These are phyloP conservation scores for Gobionotothen gibberifrons DNA, from an alignment of 2,797 vertebrate genomes.

Conservation along the genomic window DNA sequence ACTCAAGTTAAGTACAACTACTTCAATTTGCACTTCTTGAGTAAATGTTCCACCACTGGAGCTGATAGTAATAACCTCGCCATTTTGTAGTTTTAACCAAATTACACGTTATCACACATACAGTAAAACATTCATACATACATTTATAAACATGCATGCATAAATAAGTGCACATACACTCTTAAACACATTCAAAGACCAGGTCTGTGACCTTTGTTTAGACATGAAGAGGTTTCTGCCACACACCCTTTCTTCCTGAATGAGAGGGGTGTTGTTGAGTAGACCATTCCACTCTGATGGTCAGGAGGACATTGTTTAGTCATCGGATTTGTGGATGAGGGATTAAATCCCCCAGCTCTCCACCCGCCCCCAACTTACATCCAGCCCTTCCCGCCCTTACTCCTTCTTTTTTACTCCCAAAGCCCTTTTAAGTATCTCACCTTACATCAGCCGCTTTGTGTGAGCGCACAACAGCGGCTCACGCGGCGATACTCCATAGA, in stretches of 20 bases:
- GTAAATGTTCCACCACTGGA: too few species aligned
- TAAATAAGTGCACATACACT: not conserved
- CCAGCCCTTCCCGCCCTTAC: conserved; percentile 46
- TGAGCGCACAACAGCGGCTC: conserved; percentile 55
- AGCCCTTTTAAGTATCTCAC: conserved; percentile 84
- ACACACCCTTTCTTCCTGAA: conserved; percentile 54
- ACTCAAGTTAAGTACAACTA: too few species aligned
- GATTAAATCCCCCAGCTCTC: conserved; percentile 77
- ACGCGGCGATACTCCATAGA: conserved; percentile 65
- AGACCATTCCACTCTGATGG: conserved; percentile 72
- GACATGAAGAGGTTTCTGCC: conserved; percentile 48
- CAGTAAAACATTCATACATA: not conserved
- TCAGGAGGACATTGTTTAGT: conserved; percentile 80
- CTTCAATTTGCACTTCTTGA: too few species aligned
- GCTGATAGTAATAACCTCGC: too few species aligned
- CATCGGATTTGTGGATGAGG: conserved; percentile 79
- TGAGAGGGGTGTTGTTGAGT: conserved; percentile 66
- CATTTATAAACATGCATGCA: not conserved
- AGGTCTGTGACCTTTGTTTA: conserved; percentile 56
- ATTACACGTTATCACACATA: not conserved
- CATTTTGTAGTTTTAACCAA: too few species aligned
- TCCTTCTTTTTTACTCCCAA: conserved; percentile 69
- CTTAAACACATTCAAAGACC: conserved; percentile 24
- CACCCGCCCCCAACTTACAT: conserved; percentile 34
- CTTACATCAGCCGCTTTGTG: conserved; percentile 84